These are phyloP conservation scores for Erpornis zantholeuca DNA, from an alignment of 2,113 vertebrate genomes.

Conservation along the genomic window DNA sequence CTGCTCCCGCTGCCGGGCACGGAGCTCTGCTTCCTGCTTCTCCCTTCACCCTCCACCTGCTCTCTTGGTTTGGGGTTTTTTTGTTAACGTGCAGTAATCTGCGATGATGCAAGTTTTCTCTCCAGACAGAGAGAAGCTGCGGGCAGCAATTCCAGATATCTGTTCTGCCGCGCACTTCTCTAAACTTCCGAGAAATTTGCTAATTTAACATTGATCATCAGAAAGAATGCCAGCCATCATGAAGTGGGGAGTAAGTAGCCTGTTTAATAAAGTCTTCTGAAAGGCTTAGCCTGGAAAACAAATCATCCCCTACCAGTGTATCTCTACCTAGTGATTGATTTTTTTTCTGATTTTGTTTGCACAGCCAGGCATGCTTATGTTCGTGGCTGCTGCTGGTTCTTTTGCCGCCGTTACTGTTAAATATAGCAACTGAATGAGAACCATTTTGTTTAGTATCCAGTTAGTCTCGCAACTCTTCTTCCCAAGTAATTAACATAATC, in stretches of 20 bases:
- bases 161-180: not conserved
- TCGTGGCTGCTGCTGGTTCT: not conserved
- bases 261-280: not conserved
- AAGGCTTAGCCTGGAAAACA: not conserved
- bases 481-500: not conserved
- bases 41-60: not conserved
- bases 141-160: accelerated
- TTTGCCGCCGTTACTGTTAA: not conserved
- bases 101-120: not conserved
- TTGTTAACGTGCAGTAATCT: too few relatives aligned
- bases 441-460: not conserved
- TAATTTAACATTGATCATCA: accelerated
- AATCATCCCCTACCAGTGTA: not conserved
- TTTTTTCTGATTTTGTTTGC: not conserved
- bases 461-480: not conserved
- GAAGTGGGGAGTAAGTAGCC: not conserved
- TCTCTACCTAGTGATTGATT: not conserved
- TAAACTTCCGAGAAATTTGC: too few relatives aligned
- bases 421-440: not conserved
- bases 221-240: not conserved
- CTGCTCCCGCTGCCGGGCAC: accelerated
- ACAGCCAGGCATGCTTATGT: accelerated
- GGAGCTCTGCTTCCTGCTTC: accelerated
- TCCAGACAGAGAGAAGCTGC: too few relatives aligned
- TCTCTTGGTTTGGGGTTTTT: accelerated